Evolutionary conservation across 2,888 invertebrate genomes (phyloP).

Genomic region (Calephelis perditalis): DNA sequence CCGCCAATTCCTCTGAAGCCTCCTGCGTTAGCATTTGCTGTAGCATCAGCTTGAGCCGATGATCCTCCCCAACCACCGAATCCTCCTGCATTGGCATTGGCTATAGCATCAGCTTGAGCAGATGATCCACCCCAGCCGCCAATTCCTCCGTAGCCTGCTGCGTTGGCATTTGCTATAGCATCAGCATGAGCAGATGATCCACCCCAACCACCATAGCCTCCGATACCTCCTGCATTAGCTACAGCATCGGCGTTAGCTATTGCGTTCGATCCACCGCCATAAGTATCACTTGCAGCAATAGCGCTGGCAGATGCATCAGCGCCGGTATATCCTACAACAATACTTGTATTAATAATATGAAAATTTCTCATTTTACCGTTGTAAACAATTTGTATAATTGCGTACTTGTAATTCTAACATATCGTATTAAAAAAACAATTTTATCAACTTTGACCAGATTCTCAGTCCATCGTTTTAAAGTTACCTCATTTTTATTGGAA

Average conservation of each 20-base stretch:
- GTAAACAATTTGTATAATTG: too few species aligned
- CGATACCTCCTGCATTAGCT: slow-evolving; percentile 22
- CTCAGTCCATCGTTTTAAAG: slow-evolving; percentile 2
- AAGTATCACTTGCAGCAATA: slow-evolving; percentile 18
- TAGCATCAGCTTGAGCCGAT: slow-evolving; percentile 20
- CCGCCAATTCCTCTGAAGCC: slow-evolving; percentile 24
- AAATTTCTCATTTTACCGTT: background rate
- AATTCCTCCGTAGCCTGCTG: slow-evolving; percentile 20
- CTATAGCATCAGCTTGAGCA: slow-evolving; percentile 24
- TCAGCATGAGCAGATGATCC: slow-evolving; percentile 19
- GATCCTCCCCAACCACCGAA: slow-evolving; percentile 21
- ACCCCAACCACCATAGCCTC: slow-evolving; percentile 19
- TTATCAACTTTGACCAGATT: slow-evolving; percentile 5
- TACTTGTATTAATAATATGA: background rate
- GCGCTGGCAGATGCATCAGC: slow-evolving; percentile 25
- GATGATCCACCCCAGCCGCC: slow-evolving; percentile 22
- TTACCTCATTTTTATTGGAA: background rate
- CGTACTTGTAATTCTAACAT: too few species aligned
- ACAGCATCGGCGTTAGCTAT: slow-evolving; percentile 27
- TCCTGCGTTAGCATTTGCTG: slow-evolving; percentile 19
- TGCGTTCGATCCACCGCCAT: slow-evolving; percentile 24
- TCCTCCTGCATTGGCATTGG: slow-evolving; percentile 22
- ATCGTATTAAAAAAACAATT: too few species aligned
- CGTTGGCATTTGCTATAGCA: slow-evolving; percentile 19
- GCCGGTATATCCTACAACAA: slow-evolving; percentile 16